Evolutionary conservation across 2,888 invertebrate species (phyloP).

Genomic region (Vesta saturnalis): DNA sequence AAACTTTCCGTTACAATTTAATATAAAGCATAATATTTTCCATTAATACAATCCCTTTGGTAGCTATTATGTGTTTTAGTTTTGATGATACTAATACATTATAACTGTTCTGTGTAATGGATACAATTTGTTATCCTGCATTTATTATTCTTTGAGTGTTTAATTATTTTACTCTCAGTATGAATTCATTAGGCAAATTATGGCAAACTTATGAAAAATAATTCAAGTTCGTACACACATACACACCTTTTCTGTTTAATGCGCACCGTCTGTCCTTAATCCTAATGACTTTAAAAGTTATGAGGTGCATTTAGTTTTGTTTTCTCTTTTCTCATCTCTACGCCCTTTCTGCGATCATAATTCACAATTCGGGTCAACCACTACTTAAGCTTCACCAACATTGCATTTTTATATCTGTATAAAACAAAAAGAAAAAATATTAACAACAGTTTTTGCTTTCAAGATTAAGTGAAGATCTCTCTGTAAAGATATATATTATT

Average conservation of each 20-base stretch:
- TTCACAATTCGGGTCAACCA: background rate
- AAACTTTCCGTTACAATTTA: slow-evolving; percentile 8
- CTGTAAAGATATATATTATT: no score
- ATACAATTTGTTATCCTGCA: background rate
- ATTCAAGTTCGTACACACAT: no score
- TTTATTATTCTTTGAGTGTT: slow-evolving; percentile 7
- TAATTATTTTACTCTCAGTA: background rate
- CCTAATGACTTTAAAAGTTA: background rate
- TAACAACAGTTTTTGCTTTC: background rate
- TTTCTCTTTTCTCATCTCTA: background rate
- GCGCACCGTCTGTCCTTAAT: background rate
- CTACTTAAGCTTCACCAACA: background rate
- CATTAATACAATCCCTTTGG: slow-evolving; percentile 7
- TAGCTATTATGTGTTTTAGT: slow-evolving; percentile 10
- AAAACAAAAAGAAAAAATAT: no score
- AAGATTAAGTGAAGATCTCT: no score
- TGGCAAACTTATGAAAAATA: no score
- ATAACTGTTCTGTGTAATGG: background rate
- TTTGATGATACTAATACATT: slow-evolving; percentile 13
- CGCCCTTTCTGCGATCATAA: background rate
- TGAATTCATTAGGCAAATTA: background rate
- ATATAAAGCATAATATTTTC: slow-evolving; percentile 12
- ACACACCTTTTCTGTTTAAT: no score
- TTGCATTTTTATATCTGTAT: background rate
- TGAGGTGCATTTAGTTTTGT: background rate